Percentiles rank a stretch among this genome's conserved stretches.
phyloP scores from a whole-genome alignment of 2,113 vertebrate species.

The Paracanthobrama guichenoti region DNA sequence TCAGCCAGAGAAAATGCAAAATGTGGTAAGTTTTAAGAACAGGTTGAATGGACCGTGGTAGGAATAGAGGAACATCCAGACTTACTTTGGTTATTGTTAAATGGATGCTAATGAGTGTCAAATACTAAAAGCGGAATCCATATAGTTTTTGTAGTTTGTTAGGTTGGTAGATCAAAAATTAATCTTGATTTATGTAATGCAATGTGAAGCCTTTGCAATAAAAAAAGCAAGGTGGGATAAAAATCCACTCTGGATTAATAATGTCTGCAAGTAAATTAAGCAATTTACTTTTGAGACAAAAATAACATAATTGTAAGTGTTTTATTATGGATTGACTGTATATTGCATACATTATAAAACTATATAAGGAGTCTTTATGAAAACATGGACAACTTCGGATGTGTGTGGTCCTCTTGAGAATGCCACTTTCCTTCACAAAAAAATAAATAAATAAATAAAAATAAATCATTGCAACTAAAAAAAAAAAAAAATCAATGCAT shows the following conservation, averaged over 20 bases:
- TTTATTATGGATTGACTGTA: neutral
- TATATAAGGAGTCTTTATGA: neutral
- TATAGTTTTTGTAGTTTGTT: neutral
- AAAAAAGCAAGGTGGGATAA: neutral
- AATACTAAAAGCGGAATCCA: neutral
- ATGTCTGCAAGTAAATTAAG: neutral
- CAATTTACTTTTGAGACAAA: neutral
- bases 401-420: neutral
- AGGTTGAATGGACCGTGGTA: neutral
- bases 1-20: neutral
- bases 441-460: neutral
- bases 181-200: neutral
- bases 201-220: neutral
- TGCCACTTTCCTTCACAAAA: neutral
- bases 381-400: neutral
- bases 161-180: neutral
- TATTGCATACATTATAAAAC: neutral
- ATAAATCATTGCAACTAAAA: too few relatives aligned
- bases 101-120: neutral
- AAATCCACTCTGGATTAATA: neutral
- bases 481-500: neutral
- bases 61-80: neutral
- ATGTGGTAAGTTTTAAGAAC: neutral
- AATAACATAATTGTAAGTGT: neutral
- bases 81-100: neutral